phyloP scores from a whole-genome alignment of 2,888 invertebrate genomes.

The Leucoptera coffeella region DNA sequence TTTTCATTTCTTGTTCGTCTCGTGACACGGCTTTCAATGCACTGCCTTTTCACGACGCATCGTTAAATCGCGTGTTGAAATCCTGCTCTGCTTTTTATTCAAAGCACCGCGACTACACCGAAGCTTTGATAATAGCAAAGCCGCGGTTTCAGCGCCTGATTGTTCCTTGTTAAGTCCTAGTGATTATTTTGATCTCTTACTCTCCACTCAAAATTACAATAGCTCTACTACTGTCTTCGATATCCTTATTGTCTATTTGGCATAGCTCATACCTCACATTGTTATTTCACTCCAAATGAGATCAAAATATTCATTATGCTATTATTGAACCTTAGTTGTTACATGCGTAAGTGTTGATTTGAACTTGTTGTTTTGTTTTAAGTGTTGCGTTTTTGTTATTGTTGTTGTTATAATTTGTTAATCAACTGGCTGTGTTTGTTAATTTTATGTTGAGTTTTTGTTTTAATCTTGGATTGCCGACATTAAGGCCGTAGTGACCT shows the following conservation, averaged over 20 bases:
- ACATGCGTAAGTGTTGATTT: too few species aligned
- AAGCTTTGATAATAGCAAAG: too few species aligned
- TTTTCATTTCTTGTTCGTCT: conserved; percentile 8
- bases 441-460: conserved; percentile 52
- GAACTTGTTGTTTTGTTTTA: too few species aligned
- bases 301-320: conserved; percentile 30
- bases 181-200: conserved; percentile 18
- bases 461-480: conserved; percentile 34
- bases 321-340: conserved; percentile 12
- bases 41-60: conserved; percentile 2
- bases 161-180: too few species aligned
- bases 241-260: too few species aligned
- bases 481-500: conserved; percentile 27
- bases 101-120: too few species aligned
- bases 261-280: too few species aligned
- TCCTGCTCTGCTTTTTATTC: background rate
- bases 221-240: too few species aligned
- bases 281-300: too few species aligned
- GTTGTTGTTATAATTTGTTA: too few species aligned
- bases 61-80: conserved; percentile 2
- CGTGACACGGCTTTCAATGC: conserved; percentile 1
- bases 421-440: conserved; percentile 54
- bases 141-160: too few species aligned
- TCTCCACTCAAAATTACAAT: too few species aligned
- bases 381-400: conserved; percentile 3